Conservation (phyloP, 2,888 invertebrate species). For the Diploptera punctata region DNA sequence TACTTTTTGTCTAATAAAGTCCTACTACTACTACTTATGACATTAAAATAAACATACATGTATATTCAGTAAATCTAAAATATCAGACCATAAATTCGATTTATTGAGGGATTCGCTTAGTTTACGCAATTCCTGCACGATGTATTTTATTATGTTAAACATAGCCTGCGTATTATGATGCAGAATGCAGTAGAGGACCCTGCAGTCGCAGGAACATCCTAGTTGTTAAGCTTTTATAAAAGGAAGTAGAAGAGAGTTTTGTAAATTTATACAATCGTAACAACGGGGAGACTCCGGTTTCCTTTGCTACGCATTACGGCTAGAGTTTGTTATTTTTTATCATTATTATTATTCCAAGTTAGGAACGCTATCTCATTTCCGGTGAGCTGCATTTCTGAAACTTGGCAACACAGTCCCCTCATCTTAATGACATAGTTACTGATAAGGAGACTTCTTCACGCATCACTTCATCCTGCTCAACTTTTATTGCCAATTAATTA, state of each 20-base stretch:
- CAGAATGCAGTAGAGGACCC: not conserved
- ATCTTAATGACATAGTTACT: conserved; percentile 17
- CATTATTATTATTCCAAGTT: conserved; percentile 3
- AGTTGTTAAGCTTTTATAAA: not conserved
- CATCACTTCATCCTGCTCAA: conserved; percentile 4
- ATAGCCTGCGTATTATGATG: too few relatives aligned
- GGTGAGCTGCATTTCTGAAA: conserved; percentile 20
- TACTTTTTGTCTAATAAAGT: too few relatives aligned
- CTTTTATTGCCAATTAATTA: conserved; percentile 4
- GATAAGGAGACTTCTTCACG: conserved; percentile 7
- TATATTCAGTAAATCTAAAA: too few relatives aligned
- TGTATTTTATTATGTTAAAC: too few relatives aligned
- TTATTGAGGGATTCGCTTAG: too few relatives aligned
- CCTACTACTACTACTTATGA: too few relatives aligned
- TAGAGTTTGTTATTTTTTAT: not conserved
- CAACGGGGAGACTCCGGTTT: not conserved
- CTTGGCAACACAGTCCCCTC: conserved; percentile 20
- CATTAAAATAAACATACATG: too few relatives aligned
- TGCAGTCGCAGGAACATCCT: not conserved
- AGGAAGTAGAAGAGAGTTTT: not conserved
- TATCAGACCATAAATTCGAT: too few relatives aligned
- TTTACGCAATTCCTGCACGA: too few relatives aligned
- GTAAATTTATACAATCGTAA: conserved; percentile 4
- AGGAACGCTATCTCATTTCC: conserved; percentile 23
- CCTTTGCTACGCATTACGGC: not conserved